These are phyloP conservation scores for Marcusenius ussheri DNA, from an alignment of 2,113 vertebrate species.

Conservation along the genomic window DNA sequence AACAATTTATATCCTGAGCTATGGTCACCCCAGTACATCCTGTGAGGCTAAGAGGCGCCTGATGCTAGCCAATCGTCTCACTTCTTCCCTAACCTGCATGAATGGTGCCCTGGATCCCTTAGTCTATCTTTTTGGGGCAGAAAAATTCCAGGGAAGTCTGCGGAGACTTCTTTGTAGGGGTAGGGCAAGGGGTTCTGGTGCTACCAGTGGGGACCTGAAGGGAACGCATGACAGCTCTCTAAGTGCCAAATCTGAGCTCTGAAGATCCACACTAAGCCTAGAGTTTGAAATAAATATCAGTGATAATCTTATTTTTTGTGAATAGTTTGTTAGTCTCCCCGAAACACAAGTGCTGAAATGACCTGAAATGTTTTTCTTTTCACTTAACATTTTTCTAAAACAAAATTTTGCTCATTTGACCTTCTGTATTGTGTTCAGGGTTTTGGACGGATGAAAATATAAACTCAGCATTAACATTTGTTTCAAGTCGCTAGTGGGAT, in stretches of 20 bases:
- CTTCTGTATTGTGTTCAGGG: not conserved
- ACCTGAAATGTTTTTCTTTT: not conserved
- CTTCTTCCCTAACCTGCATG: conserved; percentile 86
- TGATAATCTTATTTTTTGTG: not conserved
- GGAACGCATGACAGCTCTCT: conserved; percentile 86
- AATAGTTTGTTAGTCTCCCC: not conserved
- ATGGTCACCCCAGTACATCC: conserved; percentile 57
- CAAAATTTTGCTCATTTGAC: not conserved
- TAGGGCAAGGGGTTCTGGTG: conserved; percentile 45
- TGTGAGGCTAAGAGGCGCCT: conserved; percentile 68
- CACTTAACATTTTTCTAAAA: not conserved
- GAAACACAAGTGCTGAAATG: not conserved
- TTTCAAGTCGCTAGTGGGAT: not conserved
- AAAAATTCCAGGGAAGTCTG: conserved; percentile 84
- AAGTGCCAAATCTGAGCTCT: conserved; percentile 88
- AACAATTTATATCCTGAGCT: conserved; percentile 76
- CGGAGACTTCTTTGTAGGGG: conserved; percentile 68
- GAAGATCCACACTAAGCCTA: conserved; percentile 29
- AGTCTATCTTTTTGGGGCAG: conserved; percentile 88
- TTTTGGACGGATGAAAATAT: not conserved
- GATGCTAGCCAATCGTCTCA: conserved; percentile 80
- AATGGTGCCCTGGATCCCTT: conserved; percentile 86
- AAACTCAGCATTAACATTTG: not conserved
- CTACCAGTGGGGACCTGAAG: conserved; percentile 75
- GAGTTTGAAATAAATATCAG: not conserved